Base-by-base conservation (phyloP, 2,888 invertebrate genomes). In the Plebejus anna region DNA sequence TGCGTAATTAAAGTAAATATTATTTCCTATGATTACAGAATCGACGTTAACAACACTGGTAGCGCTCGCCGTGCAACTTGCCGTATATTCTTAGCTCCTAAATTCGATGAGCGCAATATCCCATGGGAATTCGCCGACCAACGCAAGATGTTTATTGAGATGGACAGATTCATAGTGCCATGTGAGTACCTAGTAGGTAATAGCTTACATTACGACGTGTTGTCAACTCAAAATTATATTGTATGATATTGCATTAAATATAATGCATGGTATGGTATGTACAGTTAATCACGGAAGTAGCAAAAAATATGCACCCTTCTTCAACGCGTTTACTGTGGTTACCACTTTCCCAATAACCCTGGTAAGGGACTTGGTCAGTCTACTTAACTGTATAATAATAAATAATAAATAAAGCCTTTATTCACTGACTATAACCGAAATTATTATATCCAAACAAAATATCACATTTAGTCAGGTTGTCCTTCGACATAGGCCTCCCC, bases 81-180 rank as follows among this genome's bases (percentile, higher is more conserved):
- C 75, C 95, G 97, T 66, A 95, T 97, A 81, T 97, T 96, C 90
- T 85, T 97, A 51, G 95, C 95, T 1, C 97, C 97, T 0, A 96
- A 95, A 84, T 88, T 91, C 77, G 96, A 97, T 84, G 97, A 97
- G 83, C 94, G 96, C 75, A 96, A 96, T 78, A 91, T 95, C 61
- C 92, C 94, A 1, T 96, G 96, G 94, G 82, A 87, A 22, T 94
- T 96, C 80, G 87, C 94, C 13, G 96, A 96, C 78, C 96, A 97
- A 80, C 95, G 96, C 81, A 91, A 94, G 81, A 92, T 96, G 85
- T 96, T 96, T 89, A 94, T 96, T 76, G 97, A 97, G 85, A 93
- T 97, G 95, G 97, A 97, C 88, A 95, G 96, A 88, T 97, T 97
- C 83, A 93, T 95, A 7, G 91, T 94, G 0, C 90, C 89, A 77